A percentile compares a stretch with the other conserved stretches of the same genome.
Conservation (phyloP, 2,113 vertebrate species). For the Echinops telfairi region DNA sequence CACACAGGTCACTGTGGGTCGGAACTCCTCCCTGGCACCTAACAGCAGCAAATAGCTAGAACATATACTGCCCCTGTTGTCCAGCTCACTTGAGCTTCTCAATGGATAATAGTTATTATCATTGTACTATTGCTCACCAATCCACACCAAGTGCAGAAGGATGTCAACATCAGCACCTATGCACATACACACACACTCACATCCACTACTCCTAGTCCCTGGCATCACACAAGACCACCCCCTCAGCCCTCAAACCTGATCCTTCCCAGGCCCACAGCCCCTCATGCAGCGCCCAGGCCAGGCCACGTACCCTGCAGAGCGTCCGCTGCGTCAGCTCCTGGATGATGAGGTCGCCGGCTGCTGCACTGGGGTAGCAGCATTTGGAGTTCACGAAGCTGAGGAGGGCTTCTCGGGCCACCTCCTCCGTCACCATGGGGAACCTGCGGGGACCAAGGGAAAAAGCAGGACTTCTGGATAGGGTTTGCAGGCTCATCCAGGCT, state of each 20-base stretch:
- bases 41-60: too few species aligned
- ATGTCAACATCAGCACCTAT: fast-evolving
- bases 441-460: slow-evolving; percentile 85
- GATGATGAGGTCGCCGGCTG: slow-evolving; percentile 88
- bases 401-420: slow-evolving; percentile 88
- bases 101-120: fast-evolving
- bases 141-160: not conserved
- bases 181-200: fast-evolving
- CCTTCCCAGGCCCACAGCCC: not conserved
- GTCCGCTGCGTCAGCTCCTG: slow-evolving; percentile 86
- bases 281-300: fast-evolving
- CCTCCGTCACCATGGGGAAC: slow-evolving; percentile 88
- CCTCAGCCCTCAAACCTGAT: not conserved
- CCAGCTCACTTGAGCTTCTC: fast-evolving
- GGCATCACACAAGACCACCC: fast-evolving
- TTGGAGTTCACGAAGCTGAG: slow-evolving; percentile 88
- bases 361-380: slow-evolving; percentile 88
- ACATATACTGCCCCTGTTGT: fast-evolving
- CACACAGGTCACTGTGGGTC: too few species aligned
- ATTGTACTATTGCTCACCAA: not conserved
- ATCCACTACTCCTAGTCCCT: not conserved
- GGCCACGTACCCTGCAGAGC: slow-evolving; percentile 87
- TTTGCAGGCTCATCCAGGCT: not conserved
- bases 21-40: too few species aligned
- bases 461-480: not conserved